These are phyloP conservation scores for Pogonocherus hispidulus DNA, from an alignment of 2,888 invertebrate genomes.

Conservation along the genomic window DNA sequence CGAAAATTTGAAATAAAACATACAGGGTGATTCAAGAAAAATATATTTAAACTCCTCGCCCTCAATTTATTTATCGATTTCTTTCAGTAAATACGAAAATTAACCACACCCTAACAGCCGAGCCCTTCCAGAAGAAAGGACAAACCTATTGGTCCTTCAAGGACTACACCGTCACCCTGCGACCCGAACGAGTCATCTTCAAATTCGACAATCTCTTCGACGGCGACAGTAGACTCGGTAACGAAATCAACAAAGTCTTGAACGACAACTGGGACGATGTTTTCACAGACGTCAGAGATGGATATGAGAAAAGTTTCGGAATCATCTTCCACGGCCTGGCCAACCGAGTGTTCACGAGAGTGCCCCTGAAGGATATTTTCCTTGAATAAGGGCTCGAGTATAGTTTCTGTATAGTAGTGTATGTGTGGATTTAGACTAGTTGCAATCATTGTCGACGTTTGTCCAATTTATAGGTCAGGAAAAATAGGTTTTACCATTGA, in stretches of 20 bases:
- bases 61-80: too few relatives aligned
- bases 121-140: slow-evolving; percentile 75
- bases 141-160: slow-evolving; percentile 76
- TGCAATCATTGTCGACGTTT: neutral
- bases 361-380: slow-evolving; percentile 76
- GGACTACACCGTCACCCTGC: slow-evolving; percentile 76
- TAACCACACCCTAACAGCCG: slow-evolving; percentile 75
- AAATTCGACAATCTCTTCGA: slow-evolving; percentile 77
- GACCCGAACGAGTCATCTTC: slow-evolving; percentile 74
- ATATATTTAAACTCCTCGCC: too few relatives aligned
- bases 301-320: slow-evolving; percentile 79
- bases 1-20: too few relatives aligned
- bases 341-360: slow-evolving; percentile 78
- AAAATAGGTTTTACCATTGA: too few relatives aligned
- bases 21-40: too few relatives aligned
- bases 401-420: neutral
- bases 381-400: slow-evolving; percentile 40
- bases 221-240: slow-evolving; percentile 60
- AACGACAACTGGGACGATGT: slow-evolving; percentile 65
- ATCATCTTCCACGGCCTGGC: slow-evolving; percentile 76
- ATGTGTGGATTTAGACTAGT: neutral
- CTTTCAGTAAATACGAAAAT: slow-evolving; percentile 75
- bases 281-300: slow-evolving; percentile 71
- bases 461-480: too few relatives aligned
- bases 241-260: slow-evolving; percentile 61